Evolutionary conservation across 1,140 invertebrate species (phyloP), one percentile per base, ranked within the genome.

Genomic region (Nasonia vitripennis): DNA sequence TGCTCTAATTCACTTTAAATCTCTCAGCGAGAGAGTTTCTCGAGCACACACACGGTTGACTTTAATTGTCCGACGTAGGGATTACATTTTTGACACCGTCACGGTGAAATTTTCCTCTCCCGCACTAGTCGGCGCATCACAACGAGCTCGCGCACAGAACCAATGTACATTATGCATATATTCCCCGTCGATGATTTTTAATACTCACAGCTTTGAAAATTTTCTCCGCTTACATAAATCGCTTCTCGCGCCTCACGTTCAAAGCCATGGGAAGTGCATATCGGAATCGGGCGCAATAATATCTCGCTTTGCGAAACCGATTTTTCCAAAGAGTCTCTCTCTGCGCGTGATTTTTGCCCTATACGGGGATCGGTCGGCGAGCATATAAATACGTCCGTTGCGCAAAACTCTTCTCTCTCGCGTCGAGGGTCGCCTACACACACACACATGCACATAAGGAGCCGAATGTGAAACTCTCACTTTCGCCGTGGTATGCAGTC

Each of bases 391-490:
- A 7, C 20, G 20, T 62, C 55, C 55, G 81, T 83, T 77, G 68
- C 81, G 81, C 37, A 83, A 75, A 62, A 17, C 6, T 45, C 41
- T 14, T 75, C 31, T 34, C 34, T 37, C 27, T 27, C 27, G 27
- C 34, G 34, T 37, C 27, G 73, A 83, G 71, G 75, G 62, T 83
- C 81, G 81, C 81, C 81, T 83, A 83, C 81, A 73, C 73, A 62
- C 55, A 62, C 12, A 10, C 17, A 14, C 55, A 45, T 9, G 7
- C 41, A 45, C 41, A 45, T 10, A 45, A 45, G 7, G 9, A 17
- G 62, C 70, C 81, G 86, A 87, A 87, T 51, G 82, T 77, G 27
- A 79, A 74, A 90, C 89, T 91, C 90, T 91, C 90, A 90, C 90
- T 90, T 91, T 91, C 86, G 48, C 14, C 71, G 14, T 17, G 78